A percentile compares a stretch with the other conserved stretches of the same genome.
Evolutionary conservation across 1,140 invertebrate species (phyloP).

Genomic region (Chironomus striatipennis): DNA sequence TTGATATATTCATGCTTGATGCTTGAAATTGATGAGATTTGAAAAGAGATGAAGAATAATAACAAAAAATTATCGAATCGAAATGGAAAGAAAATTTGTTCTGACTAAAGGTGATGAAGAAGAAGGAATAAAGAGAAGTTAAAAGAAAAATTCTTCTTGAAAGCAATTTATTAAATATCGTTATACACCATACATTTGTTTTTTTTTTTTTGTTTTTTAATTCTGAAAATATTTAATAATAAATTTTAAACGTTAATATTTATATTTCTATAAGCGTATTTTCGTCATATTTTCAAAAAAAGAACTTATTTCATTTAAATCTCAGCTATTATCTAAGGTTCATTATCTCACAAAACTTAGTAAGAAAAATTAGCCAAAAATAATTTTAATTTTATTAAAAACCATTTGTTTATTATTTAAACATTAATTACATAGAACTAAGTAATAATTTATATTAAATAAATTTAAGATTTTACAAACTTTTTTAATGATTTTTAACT

Average conservation of each 20-base stretch:
- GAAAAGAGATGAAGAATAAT: no score
- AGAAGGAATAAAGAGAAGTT: no score
- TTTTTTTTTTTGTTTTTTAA: neutral
- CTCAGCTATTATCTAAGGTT: neutral
- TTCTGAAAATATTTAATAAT: conserved; percentile 6
- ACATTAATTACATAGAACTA: conserved; percentile 14
- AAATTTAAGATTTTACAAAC: conserved; percentile 15
- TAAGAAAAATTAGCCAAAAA: conserved; percentile 9
- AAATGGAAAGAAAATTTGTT: no score
- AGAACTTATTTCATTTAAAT: neutral
- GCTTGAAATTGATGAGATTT: no score
- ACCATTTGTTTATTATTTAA: conserved; percentile 2
- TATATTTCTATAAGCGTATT: conserved; percentile 21
- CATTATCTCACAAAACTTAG: neutral
- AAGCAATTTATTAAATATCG: conserved; percentile 14
- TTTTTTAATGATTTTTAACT: conserved; percentile 8
- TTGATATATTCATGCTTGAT: no score
- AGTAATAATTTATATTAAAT: conserved; percentile 15
- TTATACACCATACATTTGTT: conserved; percentile 6
- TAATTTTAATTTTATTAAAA: conserved; percentile 11
- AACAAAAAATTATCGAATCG: no score
- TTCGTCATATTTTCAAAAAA: conserved; percentile 15
- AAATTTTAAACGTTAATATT: conserved; percentile 3
- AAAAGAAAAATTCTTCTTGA: neutral
- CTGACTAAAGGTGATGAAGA: no score